phyloP scores from a whole-genome alignment of 2,888 invertebrate species.

The Sinhomidia bicolor region DNA sequence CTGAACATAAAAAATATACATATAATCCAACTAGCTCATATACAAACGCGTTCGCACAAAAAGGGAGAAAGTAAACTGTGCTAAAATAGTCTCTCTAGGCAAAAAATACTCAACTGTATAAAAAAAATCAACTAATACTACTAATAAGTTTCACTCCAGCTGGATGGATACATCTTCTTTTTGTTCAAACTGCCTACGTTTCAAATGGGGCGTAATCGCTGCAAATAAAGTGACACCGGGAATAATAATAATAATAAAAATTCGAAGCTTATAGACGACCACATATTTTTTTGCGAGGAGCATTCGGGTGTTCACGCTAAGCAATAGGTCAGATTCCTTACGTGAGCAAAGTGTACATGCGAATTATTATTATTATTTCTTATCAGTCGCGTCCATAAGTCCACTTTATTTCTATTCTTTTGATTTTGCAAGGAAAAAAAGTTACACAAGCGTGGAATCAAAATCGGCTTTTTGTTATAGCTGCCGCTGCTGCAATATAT shows the following conservation, averaged over 20 bases:
- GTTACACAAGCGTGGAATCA: not conserved
- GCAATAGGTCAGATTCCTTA: too few species aligned
- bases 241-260: conserved; percentile 5
- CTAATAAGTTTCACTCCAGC: not conserved
- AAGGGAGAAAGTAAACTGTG: too few species aligned
- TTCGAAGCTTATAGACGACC: too few species aligned
- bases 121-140: not conserved
- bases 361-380: too few species aligned
- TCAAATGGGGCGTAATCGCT: conserved; percentile 45
- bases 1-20: conserved; percentile 45
- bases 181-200: conserved; percentile 34
- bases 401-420: too few species aligned
- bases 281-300: too few species aligned
- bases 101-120: too few species aligned
- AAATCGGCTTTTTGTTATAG: not conserved
- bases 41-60: not conserved
- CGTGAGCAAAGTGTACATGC: too few species aligned
- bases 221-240: conserved; percentile 31
- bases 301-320: too few species aligned
- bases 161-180: conserved; percentile 30
- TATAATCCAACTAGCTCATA: not conserved
- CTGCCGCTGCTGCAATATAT: not conserved
- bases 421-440: too few species aligned
- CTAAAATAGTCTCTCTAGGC: too few species aligned
- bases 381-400: not conserved